Evolutionary conservation across 2,888 invertebrate genomes (phyloP).

Genomic region (Tethea ocularis): DNA sequence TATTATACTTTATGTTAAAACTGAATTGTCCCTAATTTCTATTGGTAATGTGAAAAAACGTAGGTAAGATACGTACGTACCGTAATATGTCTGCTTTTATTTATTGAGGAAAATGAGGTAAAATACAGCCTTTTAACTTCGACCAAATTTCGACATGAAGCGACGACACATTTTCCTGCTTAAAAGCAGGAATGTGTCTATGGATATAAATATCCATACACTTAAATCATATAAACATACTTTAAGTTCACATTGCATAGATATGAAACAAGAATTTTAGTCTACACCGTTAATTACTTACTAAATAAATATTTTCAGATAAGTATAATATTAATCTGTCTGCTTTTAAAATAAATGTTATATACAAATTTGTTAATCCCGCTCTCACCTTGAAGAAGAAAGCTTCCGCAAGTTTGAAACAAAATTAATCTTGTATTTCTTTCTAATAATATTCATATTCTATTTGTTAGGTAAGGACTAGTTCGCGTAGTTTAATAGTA

Average conservation of each 20-base stretch:
- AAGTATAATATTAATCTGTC: too few relatives aligned
- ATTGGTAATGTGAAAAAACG: neutral
- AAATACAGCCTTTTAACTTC: neutral
- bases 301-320: too few relatives aligned
- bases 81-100: neutral
- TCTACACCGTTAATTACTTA: too few relatives aligned
- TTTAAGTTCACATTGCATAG: too few relatives aligned
- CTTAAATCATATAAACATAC: too few relatives aligned
- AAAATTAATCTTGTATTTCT: too few relatives aligned
- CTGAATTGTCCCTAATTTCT: neutral
- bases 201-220: neutral
- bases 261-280: too few relatives aligned
- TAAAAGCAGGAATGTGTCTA: neutral
- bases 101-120: neutral
- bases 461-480: neutral
- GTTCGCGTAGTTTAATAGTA: slow-evolving; percentile 7
- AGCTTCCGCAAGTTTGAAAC: too few relatives aligned
- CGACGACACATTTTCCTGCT: neutral
- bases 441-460: neutral
- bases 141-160: neutral
- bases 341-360: too few relatives aligned
- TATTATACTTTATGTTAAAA: neutral
- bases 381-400: too few relatives aligned
- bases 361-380: too few relatives aligned
- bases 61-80: too few relatives aligned